Percentiles rank a stretch among this genome's conserved stretches.
Evolutionary conservation across 2,888 invertebrate genomes (phyloP).

Genomic region (Mayetiola destructor): DNA sequence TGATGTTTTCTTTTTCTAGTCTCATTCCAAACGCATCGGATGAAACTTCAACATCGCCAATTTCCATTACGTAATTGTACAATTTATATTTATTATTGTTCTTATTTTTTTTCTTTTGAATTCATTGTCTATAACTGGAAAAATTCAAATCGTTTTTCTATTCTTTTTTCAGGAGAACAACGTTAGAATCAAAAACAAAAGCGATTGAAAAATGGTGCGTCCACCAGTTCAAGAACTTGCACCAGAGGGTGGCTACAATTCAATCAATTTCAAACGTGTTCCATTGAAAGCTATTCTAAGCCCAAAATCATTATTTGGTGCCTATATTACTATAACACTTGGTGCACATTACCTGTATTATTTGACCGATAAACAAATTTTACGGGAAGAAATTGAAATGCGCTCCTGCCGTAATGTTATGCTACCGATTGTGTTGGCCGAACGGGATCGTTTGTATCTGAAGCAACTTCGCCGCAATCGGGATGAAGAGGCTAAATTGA

Average conservation of each 20-base stretch:
- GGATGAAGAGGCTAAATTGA: constrained; percentile 63
- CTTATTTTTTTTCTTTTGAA: no score
- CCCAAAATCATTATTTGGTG: constrained; percentile 48
- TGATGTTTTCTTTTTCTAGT: no score
- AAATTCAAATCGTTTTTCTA: no score
- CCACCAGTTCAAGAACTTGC: constrained; percentile 72
- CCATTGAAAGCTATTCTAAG: constrained; percentile 57
- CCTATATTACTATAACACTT: constrained; percentile 44
- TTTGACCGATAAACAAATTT: constrained; percentile 31
- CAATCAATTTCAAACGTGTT: constrained; percentile 54
- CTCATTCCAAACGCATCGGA: no score
- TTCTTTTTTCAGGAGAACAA: no score
- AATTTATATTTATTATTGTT: no score
- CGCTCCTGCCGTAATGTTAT: constrained; percentile 55
- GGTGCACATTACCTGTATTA: constrained; percentile 40
- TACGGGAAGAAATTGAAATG: constrained; percentile 46
- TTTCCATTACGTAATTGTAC: no score
- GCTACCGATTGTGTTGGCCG: constrained; percentile 56
- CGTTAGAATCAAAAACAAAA: neutral
- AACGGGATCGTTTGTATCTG: constrained; percentile 61
- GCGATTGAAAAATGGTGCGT: constrained; percentile 26
- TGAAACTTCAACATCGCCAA: no score
- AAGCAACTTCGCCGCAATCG: constrained; percentile 57
- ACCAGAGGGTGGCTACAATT: constrained; percentile 77
- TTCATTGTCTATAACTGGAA: no score